Conservation (phyloP, 2,113 vertebrate species). For the Nycticorax nycticorax region DNA sequence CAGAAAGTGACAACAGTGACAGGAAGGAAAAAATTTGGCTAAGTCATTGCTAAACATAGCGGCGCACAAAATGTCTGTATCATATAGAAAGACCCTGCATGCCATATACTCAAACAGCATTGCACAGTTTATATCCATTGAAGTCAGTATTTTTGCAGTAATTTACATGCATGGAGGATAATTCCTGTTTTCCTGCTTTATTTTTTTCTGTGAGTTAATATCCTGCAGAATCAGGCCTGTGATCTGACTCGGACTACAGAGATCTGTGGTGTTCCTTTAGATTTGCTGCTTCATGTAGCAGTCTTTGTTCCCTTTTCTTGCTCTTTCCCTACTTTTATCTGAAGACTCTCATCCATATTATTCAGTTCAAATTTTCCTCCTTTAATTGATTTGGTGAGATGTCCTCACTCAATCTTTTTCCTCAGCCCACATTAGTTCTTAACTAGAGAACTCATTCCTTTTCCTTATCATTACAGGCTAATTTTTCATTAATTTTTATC, state of each 20-base stretch:
- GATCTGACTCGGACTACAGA: background rate
- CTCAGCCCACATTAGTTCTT: background rate
- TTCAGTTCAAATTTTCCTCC: background rate
- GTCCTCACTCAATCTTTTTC: background rate
- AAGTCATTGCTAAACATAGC: background rate
- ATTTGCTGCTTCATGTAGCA: background rate
- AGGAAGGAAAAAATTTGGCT: background rate
- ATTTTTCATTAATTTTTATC: background rate
- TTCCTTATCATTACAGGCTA: background rate
- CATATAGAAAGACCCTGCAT: background rate
- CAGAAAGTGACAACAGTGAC: background rate
- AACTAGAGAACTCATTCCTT: background rate
- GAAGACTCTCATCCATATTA: background rate
- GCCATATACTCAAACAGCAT: background rate
- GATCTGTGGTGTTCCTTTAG: background rate
- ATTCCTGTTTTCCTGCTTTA: background rate
- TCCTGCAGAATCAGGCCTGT: background rate
- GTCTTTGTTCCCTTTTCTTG: background rate
- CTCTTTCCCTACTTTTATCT: background rate
- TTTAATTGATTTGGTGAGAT: background rate
- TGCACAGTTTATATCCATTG: background rate
- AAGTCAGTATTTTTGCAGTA: background rate
- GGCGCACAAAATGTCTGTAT: background rate
- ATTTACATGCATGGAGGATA: background rate
- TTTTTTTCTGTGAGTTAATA: background rate